Evolutionary conservation across 2,888 invertebrate genomes (phyloP), one percentile per base, ranked within the genome.

Genomic region (Seladonia tumulorum): DNA sequence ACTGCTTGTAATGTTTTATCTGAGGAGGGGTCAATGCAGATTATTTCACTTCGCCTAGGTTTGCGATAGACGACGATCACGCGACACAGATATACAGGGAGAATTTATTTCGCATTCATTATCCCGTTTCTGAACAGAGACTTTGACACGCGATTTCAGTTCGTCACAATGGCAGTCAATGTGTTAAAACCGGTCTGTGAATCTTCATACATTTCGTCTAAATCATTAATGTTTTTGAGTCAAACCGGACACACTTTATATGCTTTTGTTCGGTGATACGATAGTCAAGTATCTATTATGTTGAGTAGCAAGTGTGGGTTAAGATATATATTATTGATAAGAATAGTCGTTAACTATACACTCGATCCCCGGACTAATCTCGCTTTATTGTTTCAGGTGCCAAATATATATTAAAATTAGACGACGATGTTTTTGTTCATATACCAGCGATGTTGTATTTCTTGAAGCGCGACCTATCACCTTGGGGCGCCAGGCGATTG

Each of bases 401-500:
- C 90, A 94, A 93, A 91, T 96, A 95, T 92, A 91, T 95, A 90
- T 93, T 96, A 88, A 96, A 96, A 92, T 93, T 95, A 87, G 95
- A 96, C 91, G 96, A 96, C 86, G 95, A 96, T 90, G 95, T 95
- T 87, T 95, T 95, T 91, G 95, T 96, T 78, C 94, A 95, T 92
- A 93, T 94, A 77, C 93, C 94, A 68, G 94, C 94, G 63, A 92
- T 95, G 89, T 79, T 95, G 82, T 94, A 95, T 81, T 95, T 95
- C 90, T 92, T 97, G 72, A 95, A 95, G 0, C 95, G 95, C 77
- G 96, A 96, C 85, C 88, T 97, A 88, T 96, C 97, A 14, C 96
- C 96, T 0, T 96, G 96, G 95, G 97, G 97, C 22, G 96, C 96
- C 1, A 95, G 95, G 66, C 96, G 96, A 66, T 94, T 97, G 84